A percentile compares a stretch with the other conserved stretches of the same genome.
Evolutionary conservation across 2,113 vertebrate genomes (phyloP).

Genomic region (Irena cyanogastra): DNA sequence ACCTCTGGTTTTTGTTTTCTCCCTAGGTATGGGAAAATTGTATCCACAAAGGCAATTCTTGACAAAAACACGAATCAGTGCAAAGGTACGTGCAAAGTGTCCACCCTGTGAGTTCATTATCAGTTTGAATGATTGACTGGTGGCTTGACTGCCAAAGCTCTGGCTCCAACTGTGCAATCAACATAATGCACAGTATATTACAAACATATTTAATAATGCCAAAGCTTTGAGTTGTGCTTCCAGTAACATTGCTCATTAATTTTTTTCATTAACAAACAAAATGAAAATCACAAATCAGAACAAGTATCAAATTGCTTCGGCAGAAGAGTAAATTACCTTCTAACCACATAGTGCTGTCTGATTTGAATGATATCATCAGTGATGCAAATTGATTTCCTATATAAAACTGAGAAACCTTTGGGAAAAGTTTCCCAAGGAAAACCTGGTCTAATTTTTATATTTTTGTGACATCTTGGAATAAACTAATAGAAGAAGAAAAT

Average conservation of each 20-base stretch:
- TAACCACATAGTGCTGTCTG: constrained; percentile 69
- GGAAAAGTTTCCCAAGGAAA: constrained; percentile 52
- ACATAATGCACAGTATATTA: constrained; percentile 12
- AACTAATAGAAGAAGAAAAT: not conserved
- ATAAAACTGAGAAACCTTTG: constrained; percentile 58
- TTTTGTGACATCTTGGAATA: constrained; percentile 20
- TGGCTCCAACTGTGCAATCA: constrained; percentile 31
- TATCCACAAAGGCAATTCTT: constrained; percentile 97
- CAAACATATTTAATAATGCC: constrained; percentile 60
- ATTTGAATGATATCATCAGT: constrained; percentile 72
- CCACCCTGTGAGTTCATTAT: not conserved
- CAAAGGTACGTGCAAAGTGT: constrained; percentile 84
- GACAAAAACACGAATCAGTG: constrained; percentile 99
- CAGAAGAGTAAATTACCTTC: constrained; percentile 73
- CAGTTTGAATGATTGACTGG: not conserved
- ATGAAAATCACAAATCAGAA: constrained; percentile 80
- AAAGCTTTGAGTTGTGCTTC: constrained; percentile 65
- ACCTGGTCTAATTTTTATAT: constrained; percentile 27
- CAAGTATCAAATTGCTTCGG: constrained; percentile 73
- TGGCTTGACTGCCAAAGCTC: not conserved
- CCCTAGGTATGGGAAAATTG: constrained; percentile 94
- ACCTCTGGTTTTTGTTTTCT: constrained; percentile 34
- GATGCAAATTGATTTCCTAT: constrained; percentile 77
- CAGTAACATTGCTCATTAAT: constrained; percentile 77
- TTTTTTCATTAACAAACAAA: constrained; percentile 81